Conservation (phyloP, 2,113 vertebrate genomes). For the Lutjanus erythropterus region DNA sequence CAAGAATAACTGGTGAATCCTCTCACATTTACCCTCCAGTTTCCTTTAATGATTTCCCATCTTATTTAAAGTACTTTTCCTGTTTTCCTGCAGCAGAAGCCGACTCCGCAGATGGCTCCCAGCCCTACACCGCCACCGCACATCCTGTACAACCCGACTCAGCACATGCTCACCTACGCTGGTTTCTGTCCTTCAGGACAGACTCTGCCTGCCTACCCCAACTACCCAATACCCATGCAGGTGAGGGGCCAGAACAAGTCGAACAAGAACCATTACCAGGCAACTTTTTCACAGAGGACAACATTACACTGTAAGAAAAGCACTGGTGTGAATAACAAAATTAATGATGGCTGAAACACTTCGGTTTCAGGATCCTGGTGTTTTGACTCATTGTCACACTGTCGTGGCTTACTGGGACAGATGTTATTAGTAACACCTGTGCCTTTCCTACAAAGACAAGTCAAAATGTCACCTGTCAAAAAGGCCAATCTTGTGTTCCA, state of each 20-base stretch:
- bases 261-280: background rate
- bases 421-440: background rate
- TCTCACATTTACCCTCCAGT: background rate
- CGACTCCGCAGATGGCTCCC: conserved; percentile 81
- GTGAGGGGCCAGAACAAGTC: conserved; percentile 72
- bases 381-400: background rate
- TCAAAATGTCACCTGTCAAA: background rate
- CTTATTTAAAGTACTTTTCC: background rate
- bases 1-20: background rate
- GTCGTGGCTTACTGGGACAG: too few species aligned
- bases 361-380: background rate
- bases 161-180: conserved; percentile 90
- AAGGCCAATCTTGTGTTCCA: background rate
- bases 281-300: background rate
- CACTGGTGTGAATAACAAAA: background rate
- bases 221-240: conserved; percentile 91
- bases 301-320: background rate
- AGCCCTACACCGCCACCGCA: conserved; percentile 87
- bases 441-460: background rate
- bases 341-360: background rate
- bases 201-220: conserved; percentile 87
- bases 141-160: conserved; percentile 92
- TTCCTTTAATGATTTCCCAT: background rate
- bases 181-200: conserved; percentile 87
- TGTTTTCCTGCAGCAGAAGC: conserved; percentile 82